Evolutionary conservation across 2,113 vertebrate species (phyloP).

Genomic region (Campylomormyrus tamandua): DNA sequence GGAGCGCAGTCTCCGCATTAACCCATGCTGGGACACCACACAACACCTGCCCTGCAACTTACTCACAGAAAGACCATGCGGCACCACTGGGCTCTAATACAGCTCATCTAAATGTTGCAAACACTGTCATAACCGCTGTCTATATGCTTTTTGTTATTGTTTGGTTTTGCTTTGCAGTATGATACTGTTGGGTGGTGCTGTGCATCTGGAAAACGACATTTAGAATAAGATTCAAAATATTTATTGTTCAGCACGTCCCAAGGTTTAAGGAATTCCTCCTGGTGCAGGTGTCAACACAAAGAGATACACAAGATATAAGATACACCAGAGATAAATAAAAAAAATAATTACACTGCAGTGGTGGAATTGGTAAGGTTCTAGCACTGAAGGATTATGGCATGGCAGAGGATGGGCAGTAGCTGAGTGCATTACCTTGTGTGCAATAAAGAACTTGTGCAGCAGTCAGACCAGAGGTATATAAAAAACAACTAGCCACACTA

Average conservation of each 20-base stretch:
- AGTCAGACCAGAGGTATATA: background rate
- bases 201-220: background rate
- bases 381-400: background rate
- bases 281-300: no score
- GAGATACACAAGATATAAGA: no score
- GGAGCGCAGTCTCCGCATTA: slow-evolving; percentile 15
- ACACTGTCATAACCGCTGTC: background rate
- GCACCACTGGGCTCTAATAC: background rate
- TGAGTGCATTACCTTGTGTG: background rate
- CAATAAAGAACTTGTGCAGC: background rate
- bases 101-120: background rate
- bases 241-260: no score
- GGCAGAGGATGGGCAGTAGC: background rate
- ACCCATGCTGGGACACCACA: background rate
- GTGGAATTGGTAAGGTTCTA: background rate
- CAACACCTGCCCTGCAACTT: background rate
- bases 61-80: background rate
- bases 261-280: no score
- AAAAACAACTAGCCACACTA: background rate
- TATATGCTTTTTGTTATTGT: background rate
- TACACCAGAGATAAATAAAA: no score
- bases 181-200: background rate
- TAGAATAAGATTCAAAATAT: no score
- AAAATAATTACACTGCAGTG: no score
- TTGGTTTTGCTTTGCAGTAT: background rate